phyloP scores from a whole-genome alignment of 2,888 invertebrate species.

The Therioaphis trifolii region DNA sequence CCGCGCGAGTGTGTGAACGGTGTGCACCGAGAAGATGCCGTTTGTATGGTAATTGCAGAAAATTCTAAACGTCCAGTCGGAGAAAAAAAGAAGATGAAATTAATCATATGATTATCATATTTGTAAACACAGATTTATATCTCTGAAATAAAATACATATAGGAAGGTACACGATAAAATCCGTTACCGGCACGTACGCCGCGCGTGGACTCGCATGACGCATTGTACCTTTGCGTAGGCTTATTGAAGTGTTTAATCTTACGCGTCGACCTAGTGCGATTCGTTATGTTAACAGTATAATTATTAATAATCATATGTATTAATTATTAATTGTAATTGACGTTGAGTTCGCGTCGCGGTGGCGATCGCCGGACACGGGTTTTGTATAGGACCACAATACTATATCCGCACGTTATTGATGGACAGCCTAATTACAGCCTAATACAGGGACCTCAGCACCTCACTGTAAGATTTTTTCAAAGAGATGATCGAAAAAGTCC shows the following conservation, averaged over 20 bases:
- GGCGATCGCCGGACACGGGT: too few species aligned
- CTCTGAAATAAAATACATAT: neutral
- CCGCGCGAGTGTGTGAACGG: neutral
- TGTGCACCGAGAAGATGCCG: neutral
- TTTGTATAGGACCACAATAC: too few species aligned
- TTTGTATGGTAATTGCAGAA: neutral
- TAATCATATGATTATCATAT: neutral
- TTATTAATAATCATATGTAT: neutral
- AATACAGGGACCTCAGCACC: too few species aligned
- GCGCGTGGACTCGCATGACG: neutral
- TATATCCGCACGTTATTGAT: too few species aligned
- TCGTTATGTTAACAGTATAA: too few species aligned
- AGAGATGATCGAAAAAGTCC: too few species aligned
- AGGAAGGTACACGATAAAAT: constrained; percentile 19
- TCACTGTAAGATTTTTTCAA: too few species aligned
- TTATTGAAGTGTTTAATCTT: constrained; percentile 6
- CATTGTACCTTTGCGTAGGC: constrained; percentile 18
- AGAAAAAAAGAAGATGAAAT: neutral
- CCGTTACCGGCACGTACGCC: neutral
- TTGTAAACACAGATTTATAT: constrained; percentile 9
- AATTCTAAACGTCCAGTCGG: neutral
- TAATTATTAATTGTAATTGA: constrained; percentile 9
- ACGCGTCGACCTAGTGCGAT: neutral
- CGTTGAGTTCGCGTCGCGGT: neutral
- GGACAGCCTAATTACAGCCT: too few species aligned